Percentiles rank a stretch among this genome's conserved stretches.
Conservation (phyloP, 2,888 invertebrate species). For the Conops quadrifasciatus region DNA sequence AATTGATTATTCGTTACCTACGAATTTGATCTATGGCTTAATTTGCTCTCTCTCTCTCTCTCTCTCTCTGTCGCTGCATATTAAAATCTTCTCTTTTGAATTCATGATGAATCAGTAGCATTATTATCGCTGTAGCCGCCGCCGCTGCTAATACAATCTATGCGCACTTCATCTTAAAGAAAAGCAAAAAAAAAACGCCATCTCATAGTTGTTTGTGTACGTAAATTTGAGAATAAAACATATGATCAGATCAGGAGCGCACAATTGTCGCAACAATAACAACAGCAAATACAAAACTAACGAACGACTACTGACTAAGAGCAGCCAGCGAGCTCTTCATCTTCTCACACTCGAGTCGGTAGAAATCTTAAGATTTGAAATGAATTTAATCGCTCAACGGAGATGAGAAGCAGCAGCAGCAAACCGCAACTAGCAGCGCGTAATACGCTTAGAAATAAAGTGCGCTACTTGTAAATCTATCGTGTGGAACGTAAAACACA, state of each 20-base stretch:
- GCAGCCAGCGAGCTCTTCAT: no score
- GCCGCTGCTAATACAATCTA: no score
- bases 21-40: no score
- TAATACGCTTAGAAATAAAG: constrained; percentile 22
- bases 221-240: constrained; percentile 18
- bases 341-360: not conserved
- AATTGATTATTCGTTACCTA: no score
- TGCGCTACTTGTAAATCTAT: constrained; percentile 2
- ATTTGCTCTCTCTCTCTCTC: no score
- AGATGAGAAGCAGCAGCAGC: constrained; percentile 4
- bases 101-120: no score
- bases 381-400: constrained; percentile 25
- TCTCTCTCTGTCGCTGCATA: no score
- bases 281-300: not conserved
- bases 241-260: constrained; percentile 23
- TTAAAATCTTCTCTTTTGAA: no score
- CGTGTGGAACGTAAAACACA: constrained; percentile 1
- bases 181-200: no score
- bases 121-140: no score
- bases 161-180: no score
- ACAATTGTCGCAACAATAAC: constrained; percentile 13
- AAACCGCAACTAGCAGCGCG: not conserved
- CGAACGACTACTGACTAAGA: not conserved
- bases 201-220: not conserved
- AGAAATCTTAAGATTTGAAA: constrained; percentile 22